These are phyloP conservation scores for Drosophila cyrtoloma DNA, from an alignment of 2,888 invertebrate genomes.

Conservation along the genomic window DNA sequence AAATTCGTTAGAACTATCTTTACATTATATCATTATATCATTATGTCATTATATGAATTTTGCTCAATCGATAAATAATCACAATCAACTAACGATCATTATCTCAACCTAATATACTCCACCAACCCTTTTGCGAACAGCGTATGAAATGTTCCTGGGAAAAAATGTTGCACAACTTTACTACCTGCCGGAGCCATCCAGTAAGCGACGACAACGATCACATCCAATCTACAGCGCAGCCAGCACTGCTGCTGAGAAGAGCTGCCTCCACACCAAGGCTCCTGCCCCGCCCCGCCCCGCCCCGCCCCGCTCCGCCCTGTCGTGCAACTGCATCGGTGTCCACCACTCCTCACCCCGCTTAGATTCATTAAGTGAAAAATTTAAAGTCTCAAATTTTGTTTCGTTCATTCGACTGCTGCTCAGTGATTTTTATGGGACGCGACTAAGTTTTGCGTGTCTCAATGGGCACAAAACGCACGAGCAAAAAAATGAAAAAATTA, in stretches of 20 bases:
- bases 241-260: conserved; percentile 4
- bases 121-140: background rate
- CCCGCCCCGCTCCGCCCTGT: background rate
- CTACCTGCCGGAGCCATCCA: conserved; percentile 62
- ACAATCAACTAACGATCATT: background rate
- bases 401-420: conserved; percentile 62
- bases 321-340: background rate
- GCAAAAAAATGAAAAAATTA: conserved; percentile 8
- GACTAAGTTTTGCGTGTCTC: conserved; percentile 36
- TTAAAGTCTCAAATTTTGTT: conserved; percentile 75
- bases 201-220: conserved; percentile 50
- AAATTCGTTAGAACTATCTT: background rate
- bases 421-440: conserved; percentile 67
- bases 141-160: conserved; percentile 71
- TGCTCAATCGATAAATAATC: background rate
- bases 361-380: conserved; percentile 80
- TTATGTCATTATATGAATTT: background rate
- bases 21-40: too few relatives aligned
- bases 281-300: background rate
- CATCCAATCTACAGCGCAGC: conserved; percentile 36
- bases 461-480: conserved; percentile 38
- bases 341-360: conserved; percentile 52
- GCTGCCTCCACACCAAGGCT: conserved; percentile 11
- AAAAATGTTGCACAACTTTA: conserved; percentile 79
- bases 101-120: background rate